Evolutionary conservation across 1,140 invertebrate species (phyloP), one percentile per base, ranked within the genome.

Genomic region (Ceratoteleas bidentatus): DNA sequence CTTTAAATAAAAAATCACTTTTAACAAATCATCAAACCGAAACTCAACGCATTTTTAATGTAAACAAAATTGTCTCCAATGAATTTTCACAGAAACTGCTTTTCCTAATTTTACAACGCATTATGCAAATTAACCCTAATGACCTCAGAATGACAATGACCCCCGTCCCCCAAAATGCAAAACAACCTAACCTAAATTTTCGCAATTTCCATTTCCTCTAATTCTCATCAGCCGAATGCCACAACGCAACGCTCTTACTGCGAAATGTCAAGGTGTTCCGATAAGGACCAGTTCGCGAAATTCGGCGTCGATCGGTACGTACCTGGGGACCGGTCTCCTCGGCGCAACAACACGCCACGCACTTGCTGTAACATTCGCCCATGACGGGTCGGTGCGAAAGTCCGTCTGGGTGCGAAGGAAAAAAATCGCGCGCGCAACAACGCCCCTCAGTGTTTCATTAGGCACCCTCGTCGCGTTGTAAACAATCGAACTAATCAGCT

Each of bases 271-370:
- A 73, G 60, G 77, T 52, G 52, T 15, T 83, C 72, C 69, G 58
- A 66, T 52, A 60, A 54, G 43, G 13, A 69, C 24, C 65, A 52
- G 66, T 1, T 10, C 10, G 62, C 54, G 60, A 68, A 58, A 70
- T 34, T 32, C 38, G 43, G 64, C 7, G 58, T 68, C 9, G 52
- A 74, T 73, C 15, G 10, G 56, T 66, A 15, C 61, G 79, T 92
- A 93, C 93, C 93, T 94, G 93, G 15, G 92, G 90, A 78, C 92
- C 91, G 49, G 82, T 91, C 83, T 94, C 93, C 85, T 93, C 93
- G 76, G 93, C 92, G 76, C 93, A 94, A 75, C 93, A 91, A 86
- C 93, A 93, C 81, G 53, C 32, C 47, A 53, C 47, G 56, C 6
- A 61, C 47, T 53, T 65, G 14, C 93, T 93, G 85, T 93, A 91